Evolutionary conservation across 1,140 invertebrate genomes (phyloP), one percentile per base, ranked within the genome.

Genomic region (Drosophila nannoptera): DNA sequence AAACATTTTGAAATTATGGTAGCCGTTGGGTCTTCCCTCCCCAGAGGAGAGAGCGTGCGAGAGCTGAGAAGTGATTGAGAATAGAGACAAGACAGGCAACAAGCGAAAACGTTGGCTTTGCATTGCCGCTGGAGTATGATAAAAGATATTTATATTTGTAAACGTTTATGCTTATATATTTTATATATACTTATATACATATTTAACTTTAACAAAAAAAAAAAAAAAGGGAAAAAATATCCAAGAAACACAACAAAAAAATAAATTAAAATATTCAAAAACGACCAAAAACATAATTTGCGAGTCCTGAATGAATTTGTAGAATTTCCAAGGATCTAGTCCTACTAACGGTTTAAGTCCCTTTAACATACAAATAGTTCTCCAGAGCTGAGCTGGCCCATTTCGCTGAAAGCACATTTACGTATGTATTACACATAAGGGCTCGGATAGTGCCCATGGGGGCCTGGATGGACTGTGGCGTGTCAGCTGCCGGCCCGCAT

Each of bases 91-190:
- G 48, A 53, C 53, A 71, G 43, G 55, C 48, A 73, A 52, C 64
- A 43, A 54, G 48, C 54, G 35, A 7, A 1, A 36, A 9, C 4
- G 40, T 0, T 5, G 53, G 69, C 50, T 48, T 62, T 67, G 49
- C 42, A 46, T 29, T 32, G 68, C 54, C 58, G 77, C 71, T 61
- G 73, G 73, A 62, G 59, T 76, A 80, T 49, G 62, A 78, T 75
- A 83, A 76, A 78, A 76, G 80, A 83, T 83, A 83, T 83, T 83
- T 83, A 83, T 83, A 83, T 83, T 83, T 83, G 78, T 83, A 83
- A 78, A 83, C 60, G 75, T 83, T 83, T 83, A 83, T 83, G 80
- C 75, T 83, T 83, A 83, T 83, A 83, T 83, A 83, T 78, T 83
- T 83, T 83, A 83, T 83, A 82, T 82, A 82, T 64, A 75, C 53